These are phyloP conservation scores for Drosophila virilis DNA, from an alignment of 1,140 invertebrate genomes.

Conservation along the genomic window DNA sequence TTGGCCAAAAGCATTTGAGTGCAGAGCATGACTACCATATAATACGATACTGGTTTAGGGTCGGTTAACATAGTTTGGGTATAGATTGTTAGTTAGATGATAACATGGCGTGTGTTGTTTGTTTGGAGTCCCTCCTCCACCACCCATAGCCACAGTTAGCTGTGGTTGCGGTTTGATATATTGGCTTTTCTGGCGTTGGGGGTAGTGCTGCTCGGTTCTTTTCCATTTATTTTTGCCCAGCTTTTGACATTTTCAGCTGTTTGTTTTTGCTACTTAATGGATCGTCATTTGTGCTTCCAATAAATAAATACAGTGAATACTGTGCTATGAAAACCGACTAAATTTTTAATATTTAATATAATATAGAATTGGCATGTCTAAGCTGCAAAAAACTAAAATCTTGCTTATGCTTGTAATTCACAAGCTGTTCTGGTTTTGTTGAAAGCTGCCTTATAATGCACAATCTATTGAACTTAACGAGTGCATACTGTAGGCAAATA, in stretches of 20 bases:
- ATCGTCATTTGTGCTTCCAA: constrained; percentile 28
- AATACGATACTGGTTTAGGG: neutral
- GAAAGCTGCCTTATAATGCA: neutral
- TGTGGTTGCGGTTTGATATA: constrained; percentile 38
- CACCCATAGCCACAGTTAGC: neutral
- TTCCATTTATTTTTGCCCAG: constrained; percentile 6
- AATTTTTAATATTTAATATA: too few relatives aligned
- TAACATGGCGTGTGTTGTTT: constrained; percentile 32
- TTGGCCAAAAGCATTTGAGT: constrained; percentile 20
- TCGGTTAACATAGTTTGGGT: neutral
- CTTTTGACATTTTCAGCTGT: constrained; percentile 42
- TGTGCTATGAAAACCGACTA: neutral
- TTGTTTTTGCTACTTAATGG: constrained; percentile 45
- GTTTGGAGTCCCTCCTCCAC: constrained; percentile 5
- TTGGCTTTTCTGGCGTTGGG: constrained; percentile 6
- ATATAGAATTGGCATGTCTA: too few relatives aligned
- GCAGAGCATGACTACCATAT: constrained; percentile 11
- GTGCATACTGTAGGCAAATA: constrained; percentile 33
- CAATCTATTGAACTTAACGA: neutral
- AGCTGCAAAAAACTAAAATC: too few relatives aligned
- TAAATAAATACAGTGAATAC: constrained; percentile 41
- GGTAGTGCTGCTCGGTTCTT: neutral
- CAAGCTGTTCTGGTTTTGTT: too few relatives aligned
- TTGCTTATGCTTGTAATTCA: too few relatives aligned
- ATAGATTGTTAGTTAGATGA: constrained; percentile 22